phyloP scores from a whole-genome alignment of 2,113 vertebrate species.

The Stegastes partitus region DNA sequence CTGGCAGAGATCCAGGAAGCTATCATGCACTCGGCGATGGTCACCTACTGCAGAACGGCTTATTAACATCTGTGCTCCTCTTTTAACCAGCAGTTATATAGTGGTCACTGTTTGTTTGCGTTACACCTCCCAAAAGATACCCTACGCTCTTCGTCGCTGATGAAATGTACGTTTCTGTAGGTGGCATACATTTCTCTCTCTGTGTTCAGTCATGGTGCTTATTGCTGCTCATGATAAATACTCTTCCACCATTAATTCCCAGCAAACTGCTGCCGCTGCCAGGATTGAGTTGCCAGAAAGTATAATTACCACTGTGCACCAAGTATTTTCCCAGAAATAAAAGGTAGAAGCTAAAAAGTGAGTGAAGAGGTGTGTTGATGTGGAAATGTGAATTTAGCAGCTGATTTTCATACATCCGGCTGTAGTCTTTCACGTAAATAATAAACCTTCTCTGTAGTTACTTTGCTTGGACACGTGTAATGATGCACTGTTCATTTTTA shows the following conservation, averaged over 20 bases:
- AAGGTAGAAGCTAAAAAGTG: constrained; percentile 32
- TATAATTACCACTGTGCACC: constrained; percentile 36
- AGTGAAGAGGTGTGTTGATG: constrained; percentile 29
- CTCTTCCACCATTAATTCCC: constrained; percentile 42
- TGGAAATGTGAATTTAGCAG: constrained; percentile 34
- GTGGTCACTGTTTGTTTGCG: constrained; percentile 3
- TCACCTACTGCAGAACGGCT: constrained; percentile 53
- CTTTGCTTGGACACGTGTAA: constrained; percentile 3
- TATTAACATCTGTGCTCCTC: constrained; percentile 60
- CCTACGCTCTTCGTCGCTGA: constrained; percentile 19
- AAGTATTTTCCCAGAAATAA: constrained; percentile 30
- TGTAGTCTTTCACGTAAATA: constrained; percentile 6
- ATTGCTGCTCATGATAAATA: constrained; percentile 50
- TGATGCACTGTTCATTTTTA: constrained; percentile 13
- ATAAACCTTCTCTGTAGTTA: constrained; percentile 1
- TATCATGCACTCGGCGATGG: constrained; percentile 61
- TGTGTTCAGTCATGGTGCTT: constrained; percentile 5
- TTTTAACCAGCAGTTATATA: constrained; percentile 40
- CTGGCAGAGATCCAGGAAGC: constrained; percentile 68
- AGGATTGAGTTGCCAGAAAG: constrained; percentile 29
- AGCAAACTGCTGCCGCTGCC: constrained; percentile 40
- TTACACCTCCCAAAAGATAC: constrained; percentile 22
- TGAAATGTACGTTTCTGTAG: constrained; percentile 43
- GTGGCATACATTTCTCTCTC: constrained; percentile 38
- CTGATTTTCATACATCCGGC: constrained; percentile 21